Conservation (phyloP, 1,140 invertebrate species). For the Cecropterus lyciades region DNA sequence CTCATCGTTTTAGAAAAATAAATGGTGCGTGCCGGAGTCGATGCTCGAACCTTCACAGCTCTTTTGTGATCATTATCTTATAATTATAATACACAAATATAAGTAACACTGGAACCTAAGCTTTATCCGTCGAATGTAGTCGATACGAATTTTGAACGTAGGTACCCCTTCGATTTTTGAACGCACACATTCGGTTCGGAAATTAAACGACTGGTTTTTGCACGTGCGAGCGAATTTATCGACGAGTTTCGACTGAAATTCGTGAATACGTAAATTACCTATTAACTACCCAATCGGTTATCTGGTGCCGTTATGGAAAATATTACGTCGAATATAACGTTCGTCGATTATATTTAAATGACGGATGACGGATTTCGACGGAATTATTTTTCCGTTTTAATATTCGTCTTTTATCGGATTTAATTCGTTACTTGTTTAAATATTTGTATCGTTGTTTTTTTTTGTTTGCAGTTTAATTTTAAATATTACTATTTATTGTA, state of each 20-base stretch:
- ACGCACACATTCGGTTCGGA: conserved; percentile 31
- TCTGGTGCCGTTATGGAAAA: conserved; percentile 36
- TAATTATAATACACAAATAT: too few species aligned
- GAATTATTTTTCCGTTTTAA: conserved; percentile 9
- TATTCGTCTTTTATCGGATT: not conserved
- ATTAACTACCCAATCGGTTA: conserved; percentile 45
- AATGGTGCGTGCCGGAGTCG: too few species aligned
- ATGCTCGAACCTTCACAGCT: too few species aligned
- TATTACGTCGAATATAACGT: conserved; percentile 32
- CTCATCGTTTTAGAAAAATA: too few species aligned
- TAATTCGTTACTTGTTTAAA: too few species aligned
- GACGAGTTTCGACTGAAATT: conserved; percentile 37
- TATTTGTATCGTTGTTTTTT: too few species aligned
- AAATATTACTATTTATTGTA: too few species aligned
- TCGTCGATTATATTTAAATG: conserved; percentile 25
- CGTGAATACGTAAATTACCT: conserved; percentile 43
- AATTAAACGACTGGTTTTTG: conserved; percentile 38
- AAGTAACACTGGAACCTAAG: not conserved
- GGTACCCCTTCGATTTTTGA: conserved; percentile 28
- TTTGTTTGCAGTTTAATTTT: too few species aligned
- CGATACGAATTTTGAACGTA: conserved; percentile 27
- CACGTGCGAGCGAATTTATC: conserved; percentile 40
- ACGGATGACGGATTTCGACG: conserved; percentile 11
- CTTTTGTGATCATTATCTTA: too few species aligned
- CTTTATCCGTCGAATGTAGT: conserved; percentile 12